Evolutionary conservation across 2,797 vertebrate species (phyloP).

Genomic region (Heliangelus exortis): DNA sequence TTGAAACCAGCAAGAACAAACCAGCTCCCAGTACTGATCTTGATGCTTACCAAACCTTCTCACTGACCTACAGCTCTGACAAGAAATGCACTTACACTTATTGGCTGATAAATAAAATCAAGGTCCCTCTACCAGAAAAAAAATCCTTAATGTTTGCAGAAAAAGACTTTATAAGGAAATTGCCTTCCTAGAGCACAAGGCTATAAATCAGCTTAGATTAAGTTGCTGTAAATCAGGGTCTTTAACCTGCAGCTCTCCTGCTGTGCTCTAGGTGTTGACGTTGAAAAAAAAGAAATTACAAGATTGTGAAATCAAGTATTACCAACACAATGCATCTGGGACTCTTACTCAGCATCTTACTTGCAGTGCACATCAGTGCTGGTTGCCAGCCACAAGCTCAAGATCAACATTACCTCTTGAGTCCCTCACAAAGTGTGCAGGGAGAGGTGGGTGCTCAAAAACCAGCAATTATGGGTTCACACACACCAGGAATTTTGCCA

Average conservation of each 20-base stretch:
- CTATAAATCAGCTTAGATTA: not conserved
- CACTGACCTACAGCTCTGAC: not conserved
- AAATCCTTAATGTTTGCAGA: not conserved
- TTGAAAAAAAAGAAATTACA: not conserved
- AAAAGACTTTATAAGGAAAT: not conserved
- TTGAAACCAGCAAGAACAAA: not conserved
- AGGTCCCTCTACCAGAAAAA: not conserved
- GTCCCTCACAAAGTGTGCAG: not conserved
- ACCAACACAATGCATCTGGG: not conserved
- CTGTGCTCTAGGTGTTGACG: too few relatives aligned
- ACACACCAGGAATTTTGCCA: rapidly evolving
- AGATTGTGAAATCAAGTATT: not conserved
- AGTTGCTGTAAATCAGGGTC: not conserved
- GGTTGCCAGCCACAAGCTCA: not conserved
- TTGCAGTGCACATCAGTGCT: not conserved
- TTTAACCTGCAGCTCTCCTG: too few relatives aligned
- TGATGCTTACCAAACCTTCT: not conserved
- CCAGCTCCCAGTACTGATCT: not conserved
- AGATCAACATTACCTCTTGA: not conserved
- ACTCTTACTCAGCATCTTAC: not conserved
- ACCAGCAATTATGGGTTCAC: not conserved
- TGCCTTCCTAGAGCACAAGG: not conserved
- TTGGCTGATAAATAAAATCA: not conserved
- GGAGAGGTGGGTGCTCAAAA: not conserved
- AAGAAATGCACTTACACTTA: not conserved